A percentile compares a stretch with the other conserved stretches of the same genome.
phyloP scores from a whole-genome alignment of 2,797 vertebrate species.

The Smutsia temminckii region DNA sequence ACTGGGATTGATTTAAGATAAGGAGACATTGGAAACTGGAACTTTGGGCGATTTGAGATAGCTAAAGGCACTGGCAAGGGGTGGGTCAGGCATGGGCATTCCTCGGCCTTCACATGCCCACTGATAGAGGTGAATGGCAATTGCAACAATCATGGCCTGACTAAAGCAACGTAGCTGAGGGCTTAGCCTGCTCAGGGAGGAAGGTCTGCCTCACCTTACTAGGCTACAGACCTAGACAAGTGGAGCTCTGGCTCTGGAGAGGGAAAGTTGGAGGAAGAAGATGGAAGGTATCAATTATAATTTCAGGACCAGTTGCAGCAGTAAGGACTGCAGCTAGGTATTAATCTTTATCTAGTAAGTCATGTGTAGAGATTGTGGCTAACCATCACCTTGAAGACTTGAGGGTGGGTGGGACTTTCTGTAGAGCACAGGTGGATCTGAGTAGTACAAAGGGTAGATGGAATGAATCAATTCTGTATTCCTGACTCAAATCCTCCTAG shows the following conservation, averaged over 20 bases:
- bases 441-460: constrained; percentile 6
- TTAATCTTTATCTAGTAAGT: not conserved
- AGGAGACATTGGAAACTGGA: not conserved
- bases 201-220: not conserved
- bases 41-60: not conserved
- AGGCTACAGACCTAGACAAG: not conserved
- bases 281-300: not conserved
- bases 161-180: not conserved
- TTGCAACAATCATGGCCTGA: not conserved
- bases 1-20: not conserved
- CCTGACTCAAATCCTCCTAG: constrained; percentile 50
- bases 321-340: not conserved
- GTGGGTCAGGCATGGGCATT: not conserved
- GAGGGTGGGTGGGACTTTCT: not conserved
- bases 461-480: not conserved
- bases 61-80: not conserved
- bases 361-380: not conserved
- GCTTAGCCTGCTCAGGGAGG: not conserved
- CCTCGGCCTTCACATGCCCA: not conserved
- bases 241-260: not conserved
- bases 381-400: not conserved
- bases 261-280: not conserved
- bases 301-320: not conserved
- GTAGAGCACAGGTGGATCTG: not conserved
- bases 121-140: not conserved